Base-by-base conservation (phyloP, 2,797 vertebrate species). In the Amblyraja radiata region DNA sequence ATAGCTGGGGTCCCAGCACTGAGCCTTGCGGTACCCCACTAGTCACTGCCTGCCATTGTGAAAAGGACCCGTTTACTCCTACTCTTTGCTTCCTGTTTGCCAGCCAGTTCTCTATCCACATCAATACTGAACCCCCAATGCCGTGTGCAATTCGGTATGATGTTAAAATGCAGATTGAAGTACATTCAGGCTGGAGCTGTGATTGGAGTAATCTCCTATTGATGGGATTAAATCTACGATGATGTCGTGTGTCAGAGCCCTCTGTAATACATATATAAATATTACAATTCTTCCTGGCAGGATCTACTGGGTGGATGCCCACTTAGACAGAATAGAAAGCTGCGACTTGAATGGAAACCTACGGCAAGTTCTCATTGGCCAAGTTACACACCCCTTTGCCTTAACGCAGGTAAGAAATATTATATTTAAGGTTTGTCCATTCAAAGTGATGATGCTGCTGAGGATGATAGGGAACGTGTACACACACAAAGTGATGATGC, bases 241-340 rank as follows among this genome's bases (percentile, higher is more conserved):
- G 10, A 36, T 68, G 28, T 65, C 9, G n/a, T 18, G n/a, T 21
- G 14, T 28, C 8, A 65, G 0, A 63, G 25, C 14, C 28, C 32
- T 74, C 71, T 21, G 16, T 0, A 25, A 21, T 74, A 74, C 18
- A 6, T 21, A 74, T 21, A 1, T 76, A n/a, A 92, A 16, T 3
- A 54, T 54, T 54, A 58, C 39, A 14, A 54, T 92, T 25, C 46
- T 58, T 73, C 68, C 68, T n/a, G 71, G 46, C 95, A 99, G 99
- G 96, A 99, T 99, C 95, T 99, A 98, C 95, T 99, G 99, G 98
- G 99, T 99, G n/a, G 99, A 99, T 77, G 99, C 99, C 0, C 98
- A 99, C 94, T 94, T 99, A 94, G 99, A 99, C 95, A 96, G 98
- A 93, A 99, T 99, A 28, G 99, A 99, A 95, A 99, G 98, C 1